A percentile compares a stretch with the other conserved stretches of the same genome.
phyloP scores from a whole-genome alignment of 2,888 invertebrate species.

The Macrosiphum euphorbiae region DNA sequence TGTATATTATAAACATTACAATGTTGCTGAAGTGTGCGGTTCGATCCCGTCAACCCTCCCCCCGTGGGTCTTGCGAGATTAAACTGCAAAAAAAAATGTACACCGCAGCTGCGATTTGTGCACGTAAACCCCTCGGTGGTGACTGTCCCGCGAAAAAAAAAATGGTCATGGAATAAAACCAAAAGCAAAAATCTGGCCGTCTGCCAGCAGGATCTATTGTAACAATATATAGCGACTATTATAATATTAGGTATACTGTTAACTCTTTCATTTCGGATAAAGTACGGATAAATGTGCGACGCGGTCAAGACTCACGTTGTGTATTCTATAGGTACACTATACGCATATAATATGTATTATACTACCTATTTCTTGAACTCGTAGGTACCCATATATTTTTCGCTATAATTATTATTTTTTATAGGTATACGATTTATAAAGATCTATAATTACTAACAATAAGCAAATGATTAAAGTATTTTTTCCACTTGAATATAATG shows the following conservation, averaged over 20 bases:
- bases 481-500: not conserved
- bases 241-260: not conserved
- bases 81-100: not conserved
- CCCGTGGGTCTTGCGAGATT: not conserved
- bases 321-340: not conserved
- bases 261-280: constrained; percentile 8
- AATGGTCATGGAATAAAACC: not conserved
- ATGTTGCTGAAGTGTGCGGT: not conserved
- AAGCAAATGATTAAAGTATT: not conserved
- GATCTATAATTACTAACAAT: not conserved
- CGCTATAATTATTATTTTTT: not conserved
- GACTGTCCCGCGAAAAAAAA: not conserved
- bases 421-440: not conserved
- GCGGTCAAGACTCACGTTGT: not conserved
- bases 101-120: not conserved
- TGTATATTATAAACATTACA: not conserved
- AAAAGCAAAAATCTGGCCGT: constrained; percentile 26
- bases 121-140: not conserved
- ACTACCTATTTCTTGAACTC: not conserved
- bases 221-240: constrained; percentile 6
- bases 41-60: not conserved
- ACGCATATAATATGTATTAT: not conserved
- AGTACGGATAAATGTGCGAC: constrained; percentile 44
- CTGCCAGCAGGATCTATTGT: constrained; percentile 33
- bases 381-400: too few relatives aligned